phyloP scores from a whole-genome alignment of 2,113 vertebrate species.

The Caranx ignobilis region DNA sequence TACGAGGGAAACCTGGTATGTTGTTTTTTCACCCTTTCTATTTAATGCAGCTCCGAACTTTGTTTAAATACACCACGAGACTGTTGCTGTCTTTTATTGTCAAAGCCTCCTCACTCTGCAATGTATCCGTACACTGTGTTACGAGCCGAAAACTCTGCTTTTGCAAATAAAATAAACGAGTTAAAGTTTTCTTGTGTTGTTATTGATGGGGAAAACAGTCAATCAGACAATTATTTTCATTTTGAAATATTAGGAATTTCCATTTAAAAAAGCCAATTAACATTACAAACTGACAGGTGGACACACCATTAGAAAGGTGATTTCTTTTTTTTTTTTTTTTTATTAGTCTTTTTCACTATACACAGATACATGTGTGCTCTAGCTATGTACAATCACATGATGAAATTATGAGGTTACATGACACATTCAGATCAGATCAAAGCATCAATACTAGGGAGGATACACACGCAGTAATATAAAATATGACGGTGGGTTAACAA shows the following conservation, averaged over 20 bases:
- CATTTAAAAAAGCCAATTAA: background rate
- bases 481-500: background rate
- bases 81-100: conserved; percentile 5
- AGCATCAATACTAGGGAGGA: background rate
- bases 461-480: conserved; percentile 17
- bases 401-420: conserved; percentile 43
- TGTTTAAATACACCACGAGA: background rate
- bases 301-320: conserved; percentile 47
- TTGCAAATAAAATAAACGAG: conserved; percentile 30
- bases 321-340: conserved; percentile 39
- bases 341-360: conserved; percentile 21
- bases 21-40: conserved; percentile 11
- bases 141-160: conserved; percentile 2
- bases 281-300: conserved; percentile 21
- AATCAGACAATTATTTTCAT: too few species aligned
- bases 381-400: conserved; percentile 70
- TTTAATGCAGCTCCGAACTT: conserved; percentile 24
- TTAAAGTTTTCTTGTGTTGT: background rate
- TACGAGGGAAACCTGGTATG: background rate
- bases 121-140: background rate
- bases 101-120: background rate
- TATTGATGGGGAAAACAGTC: too few species aligned
- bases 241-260: background rate
- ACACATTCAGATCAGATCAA: background rate
- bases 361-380: conserved; percentile 30